These are phyloP conservation scores for Sciurus vulgaris DNA, from an alignment of 2,797 vertebrate genomes.

Conservation along the genomic window DNA sequence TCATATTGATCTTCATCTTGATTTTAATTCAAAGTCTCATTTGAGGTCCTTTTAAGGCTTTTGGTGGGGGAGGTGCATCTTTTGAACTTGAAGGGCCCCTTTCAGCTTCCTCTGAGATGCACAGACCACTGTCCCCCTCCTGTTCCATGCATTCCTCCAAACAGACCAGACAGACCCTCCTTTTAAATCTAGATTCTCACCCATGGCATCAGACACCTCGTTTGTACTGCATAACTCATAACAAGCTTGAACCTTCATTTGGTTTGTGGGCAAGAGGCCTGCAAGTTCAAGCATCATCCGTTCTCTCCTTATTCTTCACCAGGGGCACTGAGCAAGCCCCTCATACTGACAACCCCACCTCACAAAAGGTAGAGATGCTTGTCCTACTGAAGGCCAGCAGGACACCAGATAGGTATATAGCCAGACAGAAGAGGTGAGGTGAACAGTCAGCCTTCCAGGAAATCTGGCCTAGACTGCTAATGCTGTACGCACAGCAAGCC, in stretches of 20 bases:
- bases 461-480: background rate
- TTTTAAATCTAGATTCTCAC: background rate
- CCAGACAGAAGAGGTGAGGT: background rate
- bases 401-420: background rate
- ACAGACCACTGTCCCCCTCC: background rate
- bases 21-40: conserved; percentile 63
- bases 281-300: background rate
- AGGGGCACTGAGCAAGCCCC: background rate
- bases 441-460: background rate
- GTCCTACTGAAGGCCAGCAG: background rate
- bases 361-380: background rate
- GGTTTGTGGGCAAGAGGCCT: background rate
- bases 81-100: background rate
- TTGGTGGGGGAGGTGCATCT: background rate
- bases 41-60: background rate
- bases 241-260: background rate
- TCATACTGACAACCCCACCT: background rate
- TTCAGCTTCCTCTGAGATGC: background rate
- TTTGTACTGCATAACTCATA: background rate
- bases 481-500: background rate
- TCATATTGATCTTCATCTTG: conserved; percentile 35
- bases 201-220: background rate
- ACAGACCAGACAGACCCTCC: background rate
- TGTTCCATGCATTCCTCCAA: background rate
- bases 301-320: background rate